Evolutionary conservation across 2,797 vertebrate genomes (phyloP).

Genomic region (Sebastes goodei): DNA sequence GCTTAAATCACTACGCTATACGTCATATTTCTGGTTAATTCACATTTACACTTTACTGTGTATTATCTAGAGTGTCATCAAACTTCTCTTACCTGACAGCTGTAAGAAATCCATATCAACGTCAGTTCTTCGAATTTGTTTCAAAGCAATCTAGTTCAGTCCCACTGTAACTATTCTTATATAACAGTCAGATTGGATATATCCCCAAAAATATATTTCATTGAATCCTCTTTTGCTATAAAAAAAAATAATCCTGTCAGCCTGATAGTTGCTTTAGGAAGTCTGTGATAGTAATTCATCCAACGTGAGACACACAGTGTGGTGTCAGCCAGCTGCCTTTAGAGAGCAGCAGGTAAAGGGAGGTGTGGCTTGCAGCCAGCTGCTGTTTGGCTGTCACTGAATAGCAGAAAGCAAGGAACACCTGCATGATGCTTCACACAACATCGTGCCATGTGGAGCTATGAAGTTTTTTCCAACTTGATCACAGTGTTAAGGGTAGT

Average conservation of each 20-base stretch:
- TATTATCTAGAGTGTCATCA: background rate
- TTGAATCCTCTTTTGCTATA: background rate
- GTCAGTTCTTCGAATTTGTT: background rate
- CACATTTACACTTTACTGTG: background rate
- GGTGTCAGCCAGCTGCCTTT: background rate
- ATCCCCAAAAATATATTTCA: background rate
- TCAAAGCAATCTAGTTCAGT: background rate
- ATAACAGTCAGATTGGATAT: background rate
- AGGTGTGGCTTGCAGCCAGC: constrained; percentile 25
- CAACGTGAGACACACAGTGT: background rate
- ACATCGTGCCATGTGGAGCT: background rate
- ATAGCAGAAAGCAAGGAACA: background rate
- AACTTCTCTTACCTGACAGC: constrained; percentile 39
- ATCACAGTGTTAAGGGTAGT: background rate
- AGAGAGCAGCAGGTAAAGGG: background rate
- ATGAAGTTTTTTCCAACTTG: background rate
- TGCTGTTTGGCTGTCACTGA: background rate
- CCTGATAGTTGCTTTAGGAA: no score
- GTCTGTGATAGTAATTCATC: background rate
- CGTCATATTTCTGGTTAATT: background rate
- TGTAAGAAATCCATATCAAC: constrained; percentile 42
- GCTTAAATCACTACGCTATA: background rate
- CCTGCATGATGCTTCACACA: background rate
- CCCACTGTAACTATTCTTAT: background rate
- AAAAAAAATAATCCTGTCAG: no score